phyloP scores from a whole-genome alignment of 2,888 invertebrate species.

The Coecobrya sp. region DNA sequence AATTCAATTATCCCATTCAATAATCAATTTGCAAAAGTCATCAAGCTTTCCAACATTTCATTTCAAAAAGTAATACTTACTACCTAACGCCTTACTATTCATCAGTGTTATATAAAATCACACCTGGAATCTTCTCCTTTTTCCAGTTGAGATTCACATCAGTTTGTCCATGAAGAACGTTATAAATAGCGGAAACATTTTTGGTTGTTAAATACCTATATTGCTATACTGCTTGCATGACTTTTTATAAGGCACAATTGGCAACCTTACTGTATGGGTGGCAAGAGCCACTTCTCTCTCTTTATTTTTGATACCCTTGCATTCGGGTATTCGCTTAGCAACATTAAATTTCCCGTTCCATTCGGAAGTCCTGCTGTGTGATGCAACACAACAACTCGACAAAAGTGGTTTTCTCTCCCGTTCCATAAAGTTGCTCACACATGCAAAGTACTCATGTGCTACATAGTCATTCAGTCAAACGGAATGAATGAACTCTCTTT shows the following conservation, averaged over 20 bases:
- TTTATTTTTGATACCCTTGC: slow-evolving; percentile 78
- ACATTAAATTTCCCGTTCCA: slow-evolving; percentile 67
- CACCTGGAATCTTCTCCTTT: too few relatives aligned
- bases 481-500: slow-evolving; percentile 32
- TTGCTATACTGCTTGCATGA: too few relatives aligned
- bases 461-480: slow-evolving; percentile 37
- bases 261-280: slow-evolving; percentile 84
- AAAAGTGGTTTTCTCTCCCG: slow-evolving; percentile 67
- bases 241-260: background rate
- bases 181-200: background rate
- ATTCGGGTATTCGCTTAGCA: slow-evolving; percentile 40
- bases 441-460: slow-evolving; percentile 28
- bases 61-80: too few relatives aligned
- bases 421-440: slow-evolving; percentile 59
- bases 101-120: too few relatives aligned
- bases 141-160: too few relatives aligned
- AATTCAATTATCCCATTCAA: too few relatives aligned
- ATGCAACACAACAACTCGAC: slow-evolving; percentile 73
- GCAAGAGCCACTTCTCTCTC: slow-evolving; percentile 85
- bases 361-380: slow-evolving; percentile 81
- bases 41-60: too few relatives aligned
- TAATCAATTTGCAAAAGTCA: too few relatives aligned
- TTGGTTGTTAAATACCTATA: background rate
- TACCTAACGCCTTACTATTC: too few relatives aligned
- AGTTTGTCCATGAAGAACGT: too few relatives aligned